Conservation (phyloP, 2,888 invertebrate species). For the Congeria kusceri region DNA sequence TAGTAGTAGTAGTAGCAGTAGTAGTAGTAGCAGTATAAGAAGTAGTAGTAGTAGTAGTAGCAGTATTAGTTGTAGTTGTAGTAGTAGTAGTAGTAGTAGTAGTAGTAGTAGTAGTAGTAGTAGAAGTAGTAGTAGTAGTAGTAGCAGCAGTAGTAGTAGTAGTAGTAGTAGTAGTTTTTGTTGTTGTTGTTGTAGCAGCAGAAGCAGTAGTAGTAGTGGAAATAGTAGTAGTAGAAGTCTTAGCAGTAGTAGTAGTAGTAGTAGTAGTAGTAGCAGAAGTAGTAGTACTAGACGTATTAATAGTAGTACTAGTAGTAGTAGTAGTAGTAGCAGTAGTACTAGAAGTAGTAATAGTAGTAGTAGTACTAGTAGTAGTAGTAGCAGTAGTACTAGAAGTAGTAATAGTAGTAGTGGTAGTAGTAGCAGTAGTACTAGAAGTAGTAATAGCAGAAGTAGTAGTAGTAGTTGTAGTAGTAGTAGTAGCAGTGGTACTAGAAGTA, state of each 20-base stretch:
- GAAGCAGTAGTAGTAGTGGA: too few species aligned
- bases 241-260: slow-evolving; percentile 11
- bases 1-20: too few species aligned
- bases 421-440: slow-evolving; percentile 2
- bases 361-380: slow-evolving; percentile 6
- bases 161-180: background rate
- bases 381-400: slow-evolving; percentile 16
- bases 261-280: slow-evolving; percentile 15
- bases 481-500: too few species aligned
- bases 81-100: slow-evolving; percentile 13
- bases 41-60: too few species aligned
- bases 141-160: slow-evolving; percentile 9
- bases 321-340: slow-evolving; percentile 11
- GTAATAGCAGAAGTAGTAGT: slow-evolving; percentile 4
- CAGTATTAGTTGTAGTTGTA: too few species aligned
- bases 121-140: background rate
- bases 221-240: too few species aligned
- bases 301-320: slow-evolving; percentile 17
- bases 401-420: slow-evolving; percentile 16
- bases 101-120: slow-evolving; percentile 7
- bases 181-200: background rate
- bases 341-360: background rate
- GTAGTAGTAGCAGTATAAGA: too few species aligned
- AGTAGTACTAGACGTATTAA: background rate
- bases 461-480: background rate